Conservation (phyloP, 2,888 invertebrate species). For the Xestia c-nigrum region DNA sequence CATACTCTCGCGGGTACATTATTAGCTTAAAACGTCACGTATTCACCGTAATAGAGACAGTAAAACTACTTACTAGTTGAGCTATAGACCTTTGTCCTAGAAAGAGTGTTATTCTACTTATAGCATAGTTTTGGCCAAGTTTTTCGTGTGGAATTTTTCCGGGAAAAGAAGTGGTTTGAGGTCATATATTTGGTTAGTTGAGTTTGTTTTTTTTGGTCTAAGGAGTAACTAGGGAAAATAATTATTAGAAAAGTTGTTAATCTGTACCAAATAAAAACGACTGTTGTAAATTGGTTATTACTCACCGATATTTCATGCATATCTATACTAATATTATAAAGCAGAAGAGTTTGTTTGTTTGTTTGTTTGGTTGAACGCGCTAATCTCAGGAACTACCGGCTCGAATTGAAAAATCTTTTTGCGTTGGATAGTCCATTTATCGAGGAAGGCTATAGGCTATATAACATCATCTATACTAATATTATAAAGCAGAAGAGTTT, state of each 20-base stretch:
- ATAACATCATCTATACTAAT: no score
- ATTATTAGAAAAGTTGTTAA: background rate
- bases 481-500: no score
- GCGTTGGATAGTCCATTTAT: no score
- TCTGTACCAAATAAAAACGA: background rate
- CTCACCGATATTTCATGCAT: background rate
- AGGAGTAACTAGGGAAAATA: background rate
- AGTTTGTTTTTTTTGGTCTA: background rate
- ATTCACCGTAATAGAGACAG: constrained; percentile 58
- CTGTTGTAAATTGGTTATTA: background rate
- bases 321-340: no score
- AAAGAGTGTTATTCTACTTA: constrained; percentile 39
- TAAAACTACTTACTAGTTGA: constrained; percentile 62
- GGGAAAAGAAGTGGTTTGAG: background rate
- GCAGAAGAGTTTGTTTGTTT: no score
- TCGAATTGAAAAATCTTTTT: no score
- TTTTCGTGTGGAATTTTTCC: background rate
- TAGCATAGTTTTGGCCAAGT: constrained; percentile 25
- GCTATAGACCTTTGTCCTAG: constrained; percentile 51
- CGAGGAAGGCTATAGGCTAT: no score
- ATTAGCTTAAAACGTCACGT: constrained; percentile 70
- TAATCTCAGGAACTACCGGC: no score
- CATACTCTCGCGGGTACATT: constrained; percentile 51
- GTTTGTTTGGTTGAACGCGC: no score
- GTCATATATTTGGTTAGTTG: background rate